These are phyloP conservation scores for Bubo bubo DNA, from an alignment of 2,113 vertebrate species.

Conservation along the genomic window DNA sequence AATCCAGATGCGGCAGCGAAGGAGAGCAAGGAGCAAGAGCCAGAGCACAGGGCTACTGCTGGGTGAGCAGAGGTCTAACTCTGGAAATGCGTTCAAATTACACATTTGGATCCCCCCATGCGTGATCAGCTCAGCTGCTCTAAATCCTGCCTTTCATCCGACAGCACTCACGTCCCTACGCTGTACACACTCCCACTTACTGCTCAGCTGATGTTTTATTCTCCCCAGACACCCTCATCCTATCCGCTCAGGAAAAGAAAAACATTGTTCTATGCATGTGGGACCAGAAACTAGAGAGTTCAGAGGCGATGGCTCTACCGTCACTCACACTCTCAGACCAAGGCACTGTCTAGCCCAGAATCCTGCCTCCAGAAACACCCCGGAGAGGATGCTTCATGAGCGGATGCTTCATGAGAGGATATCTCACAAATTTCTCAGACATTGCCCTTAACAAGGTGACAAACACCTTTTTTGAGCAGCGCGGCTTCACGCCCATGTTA, in stretches of 20 bases:
- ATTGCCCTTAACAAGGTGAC: not conserved
- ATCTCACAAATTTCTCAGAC: not conserved
- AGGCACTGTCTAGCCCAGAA: not conserved
- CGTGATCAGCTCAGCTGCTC: not conserved
- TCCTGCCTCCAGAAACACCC: not conserved
- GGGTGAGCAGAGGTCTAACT: not conserved
- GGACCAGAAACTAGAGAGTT: not conserved
- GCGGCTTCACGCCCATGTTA: accelerated
- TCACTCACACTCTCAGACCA: not conserved
- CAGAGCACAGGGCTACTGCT: accelerated
- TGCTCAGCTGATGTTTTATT: not conserved
- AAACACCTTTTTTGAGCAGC: not conserved
- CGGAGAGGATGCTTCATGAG: not conserved
- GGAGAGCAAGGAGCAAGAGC: not conserved
- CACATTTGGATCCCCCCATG: not conserved
- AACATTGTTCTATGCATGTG: accelerated
- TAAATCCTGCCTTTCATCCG: not conserved
- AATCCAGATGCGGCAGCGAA: not conserved
- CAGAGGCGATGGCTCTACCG: not conserved
- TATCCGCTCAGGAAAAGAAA: not conserved
- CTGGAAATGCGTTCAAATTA: not conserved
- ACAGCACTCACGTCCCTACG: accelerated
- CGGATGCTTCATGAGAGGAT: not conserved
- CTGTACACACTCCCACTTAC: not conserved
- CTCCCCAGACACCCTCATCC: not conserved